A percentile compares a stretch with the other conserved stretches of the same genome.
Evolutionary conservation across 2,888 invertebrate genomes (phyloP).

Genomic region (Coenonympha glycerion): DNA sequence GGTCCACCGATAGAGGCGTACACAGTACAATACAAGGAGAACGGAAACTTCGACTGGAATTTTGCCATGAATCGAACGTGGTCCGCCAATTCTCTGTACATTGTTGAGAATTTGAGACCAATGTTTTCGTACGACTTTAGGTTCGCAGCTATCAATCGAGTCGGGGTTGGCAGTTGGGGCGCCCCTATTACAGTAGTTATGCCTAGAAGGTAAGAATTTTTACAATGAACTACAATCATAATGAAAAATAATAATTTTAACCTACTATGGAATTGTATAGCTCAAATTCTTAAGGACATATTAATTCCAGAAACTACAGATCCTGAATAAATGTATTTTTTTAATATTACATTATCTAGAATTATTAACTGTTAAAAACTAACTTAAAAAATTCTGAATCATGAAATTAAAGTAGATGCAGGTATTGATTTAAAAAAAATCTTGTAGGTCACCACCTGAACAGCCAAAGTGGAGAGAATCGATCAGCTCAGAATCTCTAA

Average conservation of each 20-base stretch:
- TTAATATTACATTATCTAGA: too few relatives aligned
- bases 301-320: too few relatives aligned
- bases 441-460: slow-evolving; percentile 81
- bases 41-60: slow-evolving; percentile 80
- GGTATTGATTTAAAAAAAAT: too few relatives aligned
- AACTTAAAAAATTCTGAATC: too few relatives aligned
- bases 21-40: slow-evolving; percentile 84
- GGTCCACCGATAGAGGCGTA: slow-evolving; percentile 85
- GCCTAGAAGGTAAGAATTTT: slow-evolving; percentile 77
- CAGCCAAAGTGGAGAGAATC: slow-evolving; percentile 71
- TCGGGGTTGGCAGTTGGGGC: slow-evolving; percentile 86
- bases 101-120: slow-evolving; percentile 85
- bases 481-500: slow-evolving; percentile 60
- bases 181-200: slow-evolving; percentile 80
- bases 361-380: too few relatives aligned
- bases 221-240: too few relatives aligned
- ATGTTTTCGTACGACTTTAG: slow-evolving; percentile 86
- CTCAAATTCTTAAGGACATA: too few relatives aligned
- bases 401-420: too few relatives aligned
- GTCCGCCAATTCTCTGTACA: slow-evolving; percentile 87
- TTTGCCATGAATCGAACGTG: slow-evolving; percentile 83
- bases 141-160: slow-evolving; percentile 89
- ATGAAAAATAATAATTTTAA: neutral
- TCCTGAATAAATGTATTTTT: too few relatives aligned
- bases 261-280: too few relatives aligned